Conservation (phyloP, 1,140 invertebrate genomes). For the Orussus abietinus region DNA sequence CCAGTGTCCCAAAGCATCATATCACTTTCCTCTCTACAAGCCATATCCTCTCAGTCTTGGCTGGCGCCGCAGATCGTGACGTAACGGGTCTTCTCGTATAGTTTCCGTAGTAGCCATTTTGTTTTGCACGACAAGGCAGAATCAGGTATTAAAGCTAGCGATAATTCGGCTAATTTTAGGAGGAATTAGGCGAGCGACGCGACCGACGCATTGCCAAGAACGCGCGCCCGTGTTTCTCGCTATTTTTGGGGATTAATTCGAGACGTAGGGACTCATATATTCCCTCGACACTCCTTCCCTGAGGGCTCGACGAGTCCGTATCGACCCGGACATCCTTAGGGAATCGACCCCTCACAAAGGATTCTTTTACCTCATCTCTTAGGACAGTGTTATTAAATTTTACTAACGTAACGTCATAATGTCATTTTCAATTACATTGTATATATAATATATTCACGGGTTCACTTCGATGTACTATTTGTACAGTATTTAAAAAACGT, state of each 20-base stretch:
- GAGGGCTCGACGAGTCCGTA: slow-evolving; percentile 10
- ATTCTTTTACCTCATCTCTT: neutral
- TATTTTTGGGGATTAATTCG: slow-evolving; percentile 15
- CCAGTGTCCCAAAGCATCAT: too few relatives aligned
- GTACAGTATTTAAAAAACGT: too few relatives aligned
- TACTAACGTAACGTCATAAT: too few relatives aligned
- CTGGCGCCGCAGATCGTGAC: too few relatives aligned
- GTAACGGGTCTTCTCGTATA: slow-evolving; percentile 32
- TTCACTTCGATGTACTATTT: too few relatives aligned
- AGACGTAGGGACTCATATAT: slow-evolving; percentile 16
- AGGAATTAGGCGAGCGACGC: slow-evolving; percentile 17
- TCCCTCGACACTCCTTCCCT: slow-evolving; percentile 12
- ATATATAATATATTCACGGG: too few relatives aligned
- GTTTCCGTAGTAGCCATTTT: slow-evolving; percentile 47
- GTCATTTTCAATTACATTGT: too few relatives aligned
- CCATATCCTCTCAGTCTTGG: neutral
- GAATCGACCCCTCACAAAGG: neutral
- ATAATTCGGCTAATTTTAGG: slow-evolving; percentile 34
- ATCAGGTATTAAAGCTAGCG: slow-evolving; percentile 44
- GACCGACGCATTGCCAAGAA: slow-evolving; percentile 15
- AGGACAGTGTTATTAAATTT: slow-evolving; percentile 4
- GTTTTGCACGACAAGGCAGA: slow-evolving; percentile 41
- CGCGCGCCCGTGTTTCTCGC: slow-evolving; percentile 11
- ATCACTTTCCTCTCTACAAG: neutral
- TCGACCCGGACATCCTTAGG: neutral